Conservation (phyloP, 1,140 invertebrate species). For the Macrocentrus cingulum region DNA sequence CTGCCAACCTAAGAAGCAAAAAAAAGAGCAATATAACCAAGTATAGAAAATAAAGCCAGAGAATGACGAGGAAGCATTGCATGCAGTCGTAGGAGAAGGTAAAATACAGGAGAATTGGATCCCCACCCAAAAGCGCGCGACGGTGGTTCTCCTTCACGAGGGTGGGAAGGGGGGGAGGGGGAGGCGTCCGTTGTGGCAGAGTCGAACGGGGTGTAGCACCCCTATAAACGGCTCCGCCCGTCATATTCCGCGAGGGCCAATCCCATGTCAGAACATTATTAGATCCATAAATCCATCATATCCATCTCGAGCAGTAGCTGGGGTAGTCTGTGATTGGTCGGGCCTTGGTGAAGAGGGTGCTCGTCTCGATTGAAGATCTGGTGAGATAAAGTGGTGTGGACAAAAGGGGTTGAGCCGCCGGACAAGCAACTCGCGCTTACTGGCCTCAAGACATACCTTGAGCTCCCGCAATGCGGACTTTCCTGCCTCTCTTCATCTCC, state of each 20-base stretch:
- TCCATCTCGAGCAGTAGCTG: slow-evolving; percentile 43
- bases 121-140: slow-evolving; percentile 31
- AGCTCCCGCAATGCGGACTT: slow-evolving; percentile 56
- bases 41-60: slow-evolving; percentile 5
- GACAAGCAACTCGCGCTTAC: slow-evolving; percentile 10
- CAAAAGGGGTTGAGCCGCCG: slow-evolving; percentile 10
- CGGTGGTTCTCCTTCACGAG: slow-evolving; percentile 32
- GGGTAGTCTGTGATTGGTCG: slow-evolving; percentile 45
- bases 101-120: slow-evolving; percentile 44
- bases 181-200: slow-evolving; percentile 19
- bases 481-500: slow-evolving; percentile 33
- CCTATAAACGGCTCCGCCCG: slow-evolving; percentile 50
- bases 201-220: slow-evolving; percentile 29
- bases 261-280: slow-evolving; percentile 58
- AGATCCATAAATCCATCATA: slow-evolving; percentile 64
- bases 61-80: slow-evolving; percentile 16
- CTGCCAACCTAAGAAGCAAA: too few species aligned
- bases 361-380: neutral
- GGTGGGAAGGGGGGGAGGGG: slow-evolving; percentile 34
- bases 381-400: neutral
- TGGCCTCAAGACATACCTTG: neutral
- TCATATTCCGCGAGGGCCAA: slow-evolving; percentile 59
- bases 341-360: neutral
- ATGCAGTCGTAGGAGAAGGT: slow-evolving; percentile 32
- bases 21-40: neutral